Percentiles rank a stretch among this genome's conserved stretches.
Evolutionary conservation across 1,140 invertebrate genomes (phyloP).

Genomic region (Matsumurasca onukii): DNA sequence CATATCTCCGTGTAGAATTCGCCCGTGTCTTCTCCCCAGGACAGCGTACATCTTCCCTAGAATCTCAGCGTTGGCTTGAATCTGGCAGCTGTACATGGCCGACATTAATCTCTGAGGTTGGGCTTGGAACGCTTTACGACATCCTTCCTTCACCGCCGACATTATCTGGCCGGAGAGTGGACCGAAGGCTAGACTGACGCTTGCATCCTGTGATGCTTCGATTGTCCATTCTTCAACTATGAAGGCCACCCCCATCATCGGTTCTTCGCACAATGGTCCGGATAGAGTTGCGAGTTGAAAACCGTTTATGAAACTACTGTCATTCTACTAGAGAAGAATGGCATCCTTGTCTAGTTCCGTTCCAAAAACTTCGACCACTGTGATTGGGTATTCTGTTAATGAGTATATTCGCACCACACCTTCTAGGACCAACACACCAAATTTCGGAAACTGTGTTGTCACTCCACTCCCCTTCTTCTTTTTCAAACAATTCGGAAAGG

Average conservation of each 20-base stretch:
- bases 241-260: constrained; percentile 93
- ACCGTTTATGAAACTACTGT: constrained; percentile 86
- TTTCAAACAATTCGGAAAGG: constrained; percentile 61
- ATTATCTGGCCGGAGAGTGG: constrained; percentile 82
- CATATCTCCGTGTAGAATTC: constrained; percentile 86
- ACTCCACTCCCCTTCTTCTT: constrained; percentile 57
- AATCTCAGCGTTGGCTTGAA: constrained; percentile 90
- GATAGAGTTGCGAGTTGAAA: constrained; percentile 90
- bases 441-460: constrained; percentile 67
- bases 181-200: constrained; percentile 44
- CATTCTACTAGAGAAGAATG: constrained; percentile 57
- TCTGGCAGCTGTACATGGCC: constrained; percentile 95
- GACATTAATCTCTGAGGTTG: constrained; percentile 90
- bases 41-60: constrained; percentile 83
- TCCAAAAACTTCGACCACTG: constrained; percentile 35
- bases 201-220: constrained; percentile 40
- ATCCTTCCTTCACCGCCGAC: constrained; percentile 87
- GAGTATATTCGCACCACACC: constrained; percentile 87
- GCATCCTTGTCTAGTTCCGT: constrained; percentile 8
- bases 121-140: constrained; percentile 83
- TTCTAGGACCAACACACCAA: constrained; percentile 89
- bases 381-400: constrained; percentile 65
- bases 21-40: constrained; percentile 83
- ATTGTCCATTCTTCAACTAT: constrained; percentile 79
- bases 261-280: constrained; percentile 94